Conservation (phyloP, 2,888 invertebrate genomes). For the Tupiocoris notatus region DNA sequence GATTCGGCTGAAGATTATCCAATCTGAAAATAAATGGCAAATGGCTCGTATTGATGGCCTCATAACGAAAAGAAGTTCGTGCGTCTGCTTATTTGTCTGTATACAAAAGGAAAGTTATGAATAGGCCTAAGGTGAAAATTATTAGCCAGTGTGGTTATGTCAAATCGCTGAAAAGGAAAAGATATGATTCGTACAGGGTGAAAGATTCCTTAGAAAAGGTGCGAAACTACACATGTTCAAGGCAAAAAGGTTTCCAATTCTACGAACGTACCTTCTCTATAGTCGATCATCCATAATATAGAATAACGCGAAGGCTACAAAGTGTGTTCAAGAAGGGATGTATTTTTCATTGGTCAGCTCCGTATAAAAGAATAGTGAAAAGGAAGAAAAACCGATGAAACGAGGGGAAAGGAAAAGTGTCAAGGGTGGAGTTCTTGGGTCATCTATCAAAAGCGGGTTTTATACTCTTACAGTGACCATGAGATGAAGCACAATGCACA, state of each 20-base stretch:
- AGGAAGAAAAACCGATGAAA: slow-evolving; percentile 8
- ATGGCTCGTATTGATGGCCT: background rate
- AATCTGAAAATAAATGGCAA: background rate
- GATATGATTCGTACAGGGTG: slow-evolving; percentile 23
- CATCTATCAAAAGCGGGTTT: slow-evolving; percentile 11
- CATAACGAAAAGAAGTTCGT: background rate
- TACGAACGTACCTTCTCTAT: background rate
- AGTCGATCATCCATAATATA: slow-evolving; percentile 2
- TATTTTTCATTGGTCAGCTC: slow-evolving; percentile 30
- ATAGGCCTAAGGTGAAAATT: slow-evolving; percentile 12
- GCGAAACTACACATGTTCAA: slow-evolving; percentile 24
- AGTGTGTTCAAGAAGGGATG: slow-evolving; percentile 1
- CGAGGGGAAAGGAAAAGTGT: background rate
- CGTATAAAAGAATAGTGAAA: background rate
- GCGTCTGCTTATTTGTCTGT: slow-evolving; percentile 11
- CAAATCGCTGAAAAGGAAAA: background rate
- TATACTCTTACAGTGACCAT: background rate
- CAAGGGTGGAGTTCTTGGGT: slow-evolving; percentile 7
- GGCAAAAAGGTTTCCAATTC: slow-evolving; percentile 16
- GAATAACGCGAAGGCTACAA: slow-evolving; percentile 8
- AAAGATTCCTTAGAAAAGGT: slow-evolving; percentile 14
- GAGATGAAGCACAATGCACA: slow-evolving; percentile 7
- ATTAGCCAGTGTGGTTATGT: slow-evolving; percentile 20
- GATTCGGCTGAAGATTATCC: too few species aligned
- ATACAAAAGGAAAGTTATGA: slow-evolving; percentile 2